Conservation (phyloP, 2,888 invertebrate species). For the Chironomus tentans region DNA sequence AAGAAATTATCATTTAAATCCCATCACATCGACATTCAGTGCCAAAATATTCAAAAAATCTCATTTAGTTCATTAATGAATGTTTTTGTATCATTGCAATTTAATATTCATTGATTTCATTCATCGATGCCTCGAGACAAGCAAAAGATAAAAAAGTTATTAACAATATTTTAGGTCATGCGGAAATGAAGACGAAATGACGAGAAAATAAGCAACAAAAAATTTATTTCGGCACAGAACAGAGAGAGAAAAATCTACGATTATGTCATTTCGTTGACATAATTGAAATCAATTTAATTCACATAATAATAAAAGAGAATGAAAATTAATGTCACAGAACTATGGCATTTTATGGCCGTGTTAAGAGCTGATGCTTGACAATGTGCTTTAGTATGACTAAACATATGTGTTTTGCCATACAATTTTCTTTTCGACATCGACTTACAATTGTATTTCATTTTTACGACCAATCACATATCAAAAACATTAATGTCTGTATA, state of each 20-base stretch:
- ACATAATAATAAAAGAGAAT: slow-evolving; percentile 9
- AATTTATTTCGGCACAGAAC: background rate
- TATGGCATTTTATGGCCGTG: background rate
- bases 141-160: no score
- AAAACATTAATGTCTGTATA: no score
- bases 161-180: no score
- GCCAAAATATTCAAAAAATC: no score
- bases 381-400: background rate
- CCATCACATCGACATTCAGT: no score
- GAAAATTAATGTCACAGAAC: slow-evolving; percentile 19
- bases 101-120: no score
- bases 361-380: background rate
- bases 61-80: no score
- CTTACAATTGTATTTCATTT: slow-evolving; percentile 3
- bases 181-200: no score
- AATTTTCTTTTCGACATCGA: background rate
- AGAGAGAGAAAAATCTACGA: background rate
- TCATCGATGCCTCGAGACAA: no score
- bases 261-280: slow-evolving; percentile 6
- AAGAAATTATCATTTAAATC: no score
- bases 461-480: background rate
- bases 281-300: slow-evolving; percentile 22
- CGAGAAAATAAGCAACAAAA: no score
- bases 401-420: background rate
- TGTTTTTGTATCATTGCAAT: no score